These are phyloP conservation scores for Brenthis ino DNA, from an alignment of 2,888 invertebrate genomes.

Conservation along the genomic window DNA sequence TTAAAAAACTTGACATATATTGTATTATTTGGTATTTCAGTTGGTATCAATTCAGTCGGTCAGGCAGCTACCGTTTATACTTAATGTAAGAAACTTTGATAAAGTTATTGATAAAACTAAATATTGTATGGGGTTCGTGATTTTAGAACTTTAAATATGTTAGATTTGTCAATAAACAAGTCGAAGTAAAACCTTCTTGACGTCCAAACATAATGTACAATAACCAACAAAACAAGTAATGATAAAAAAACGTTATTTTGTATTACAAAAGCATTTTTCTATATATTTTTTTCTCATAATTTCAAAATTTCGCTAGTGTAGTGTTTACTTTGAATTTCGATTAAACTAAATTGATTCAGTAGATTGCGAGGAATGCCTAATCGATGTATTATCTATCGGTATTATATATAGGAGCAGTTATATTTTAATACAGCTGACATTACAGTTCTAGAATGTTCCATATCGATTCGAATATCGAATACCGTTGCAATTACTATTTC, in stretches of 20 bases:
- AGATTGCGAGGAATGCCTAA: conserved; percentile 6
- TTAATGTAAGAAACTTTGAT: too few species aligned
- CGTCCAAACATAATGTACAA: conserved; percentile 37
- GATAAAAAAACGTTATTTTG: conserved; percentile 19
- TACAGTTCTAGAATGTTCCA: conserved; percentile 11
- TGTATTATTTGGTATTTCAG: conserved; percentile 1
- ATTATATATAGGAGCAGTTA: not conserved
- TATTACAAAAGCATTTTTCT: conserved; percentile 13
- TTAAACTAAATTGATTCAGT: conserved; percentile 8
- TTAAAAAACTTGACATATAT: conserved; percentile 7
- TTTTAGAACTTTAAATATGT: conserved; percentile 8
- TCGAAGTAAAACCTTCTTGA: conserved; percentile 21
- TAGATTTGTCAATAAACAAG: conserved; percentile 12
- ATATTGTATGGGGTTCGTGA: not conserved
- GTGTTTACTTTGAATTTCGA: conserved; percentile 2
- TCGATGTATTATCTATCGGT: not conserved
- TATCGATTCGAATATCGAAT: conserved; percentile 4
- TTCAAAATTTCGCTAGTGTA: too few species aligned
- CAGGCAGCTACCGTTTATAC: conserved; percentile 26
- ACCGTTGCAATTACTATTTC: conserved; percentile 7
- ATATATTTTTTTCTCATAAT: not conserved
- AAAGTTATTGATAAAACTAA: not conserved
- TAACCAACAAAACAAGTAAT: conserved; percentile 3
- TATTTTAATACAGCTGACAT: conserved; percentile 5
- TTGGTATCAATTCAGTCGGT: conserved; percentile 23